Evolutionary conservation across 2,797 vertebrate genomes (phyloP), one percentile per base, ranked within the genome.

Genomic region (Acanthurus lineatus): DNA sequence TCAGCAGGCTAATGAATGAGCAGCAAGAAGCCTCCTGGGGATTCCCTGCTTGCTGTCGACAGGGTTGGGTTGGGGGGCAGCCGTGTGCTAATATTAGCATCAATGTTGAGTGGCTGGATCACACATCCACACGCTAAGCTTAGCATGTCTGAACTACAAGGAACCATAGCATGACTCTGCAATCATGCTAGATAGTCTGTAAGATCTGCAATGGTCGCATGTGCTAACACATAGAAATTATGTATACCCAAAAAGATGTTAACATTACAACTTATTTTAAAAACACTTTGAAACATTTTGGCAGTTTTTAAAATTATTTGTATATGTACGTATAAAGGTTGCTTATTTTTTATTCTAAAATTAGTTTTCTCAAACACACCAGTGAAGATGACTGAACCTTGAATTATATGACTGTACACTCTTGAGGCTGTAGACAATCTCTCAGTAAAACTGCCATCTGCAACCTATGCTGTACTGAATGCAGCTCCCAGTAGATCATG

Each of bases 1-100:
- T 77, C 53, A 52, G 82, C 79, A 80, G 80, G 64, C 84, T 92
- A 88, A 92, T 91, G 88, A 91, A 92, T 84, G 89, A 89, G 81
- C 83, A 77, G 83, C 76, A 85, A 85, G 91, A 87, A 85, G 79
- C 71, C 90, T 89, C 87, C 75, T 70, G 90, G 87, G 93, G 86
- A 90, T 85, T 84, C 89, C 89, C 85, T 71, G 68, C 84, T 75
- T 89, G 84, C 77, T 66, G 58, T 63, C 32, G 16, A 58, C 62
- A 74, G 69, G 48, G 40, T 51, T 45, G 69, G 69, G 59, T 45
- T 51, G 20, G 75, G 77, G 71, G 77, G 66, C 60, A 76, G 79
- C 54, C 69, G 59, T 38, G 62, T 22, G 48, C 86, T 90, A 89
- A 90, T 84, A 77, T 87, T 87, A 88, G 84, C 74, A 68, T 85